Evolutionary conservation across 2,888 invertebrate genomes (phyloP), one percentile per base, ranked within the genome.

Genomic region (Coremacera marginata): DNA sequence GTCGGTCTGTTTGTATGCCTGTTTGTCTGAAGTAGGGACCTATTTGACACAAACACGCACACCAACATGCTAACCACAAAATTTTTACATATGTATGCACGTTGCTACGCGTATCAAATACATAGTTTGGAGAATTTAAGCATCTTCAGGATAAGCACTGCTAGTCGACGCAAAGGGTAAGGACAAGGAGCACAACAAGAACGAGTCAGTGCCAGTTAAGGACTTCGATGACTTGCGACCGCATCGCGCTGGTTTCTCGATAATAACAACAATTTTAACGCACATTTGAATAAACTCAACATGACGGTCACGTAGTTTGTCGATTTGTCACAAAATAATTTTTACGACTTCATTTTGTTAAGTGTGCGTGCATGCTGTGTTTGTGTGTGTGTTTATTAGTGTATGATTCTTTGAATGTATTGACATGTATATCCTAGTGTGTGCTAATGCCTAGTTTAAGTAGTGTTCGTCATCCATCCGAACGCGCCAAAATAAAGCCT

Each of bases 271-370:
- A 55, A 83, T 84, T 81, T 81, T 82, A 80, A 81, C 68, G 22
- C 57, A 22, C 71, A 71, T 71, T 71, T 71, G 37, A 85, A 86
- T 80, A 77, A 65, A 57, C 80, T 83, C 78, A 83, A 82, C 80
- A 85, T 88, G 86, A 85, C 85, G 82, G 84, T 86, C 88, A 88
- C 88, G 88, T 88, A 88, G 84, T 82, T 83, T 82, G 86, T 87
- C 88, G 87, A 88, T 88, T 88, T 88, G 88, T 88, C 88, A 88
- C 88, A 87, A 87, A 88, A 88, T 88, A 88, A 87, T 88, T 87
- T 88, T 88, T 88, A 88, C 87, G 87, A 88, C 88, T 89, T 86
- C 84, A 84, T 84, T 87, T 83, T 84, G 81, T 80, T 80, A 78
- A 82, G 80, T 81, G 78, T 80, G 79, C 80, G 74, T 75, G 68